A percentile compares a stretch with the other conserved stretches of the same genome.
Conservation (phyloP, 2,888 invertebrate species). For the Rhagonycha fulva region DNA sequence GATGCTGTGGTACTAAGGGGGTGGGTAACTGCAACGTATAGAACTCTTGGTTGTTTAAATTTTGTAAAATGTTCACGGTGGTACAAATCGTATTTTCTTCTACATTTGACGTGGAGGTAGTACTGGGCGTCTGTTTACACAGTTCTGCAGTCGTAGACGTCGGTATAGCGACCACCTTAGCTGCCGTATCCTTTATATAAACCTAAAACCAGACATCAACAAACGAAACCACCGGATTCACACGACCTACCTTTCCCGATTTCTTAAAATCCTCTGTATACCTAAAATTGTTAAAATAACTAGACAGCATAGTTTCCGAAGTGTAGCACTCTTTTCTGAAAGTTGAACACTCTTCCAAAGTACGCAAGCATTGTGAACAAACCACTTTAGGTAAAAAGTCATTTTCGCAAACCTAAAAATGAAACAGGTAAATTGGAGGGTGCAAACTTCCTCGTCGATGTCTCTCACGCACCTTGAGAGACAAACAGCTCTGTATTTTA, state of each 20-base stretch:
- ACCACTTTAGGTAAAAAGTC: conserved; percentile 73
- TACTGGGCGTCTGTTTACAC: conserved; percentile 25
- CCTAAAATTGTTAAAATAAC: conserved; percentile 65
- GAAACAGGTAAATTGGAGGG: conserved; percentile 1
- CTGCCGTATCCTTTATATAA: conserved; percentile 61
- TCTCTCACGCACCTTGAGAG: conserved; percentile 59
- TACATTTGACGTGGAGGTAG: conserved; percentile 1
- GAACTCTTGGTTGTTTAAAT: conserved; percentile 19
- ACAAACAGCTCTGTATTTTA: conserved; percentile 68
- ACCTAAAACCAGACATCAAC: conserved; percentile 47
- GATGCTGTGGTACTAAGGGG: conserved; percentile 7
- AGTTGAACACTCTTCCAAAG: conserved; percentile 64
- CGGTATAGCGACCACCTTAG: conserved; percentile 39
- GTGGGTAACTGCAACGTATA: conserved; percentile 43
- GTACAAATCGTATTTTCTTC: conserved; percentile 33
- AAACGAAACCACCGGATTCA: background rate
- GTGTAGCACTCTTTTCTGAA: conserved; percentile 68
- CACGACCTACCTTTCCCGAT: conserved; percentile 60
- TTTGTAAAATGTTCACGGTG: conserved; percentile 5
- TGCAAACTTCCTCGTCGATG: background rate
- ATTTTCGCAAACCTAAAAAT: conserved; percentile 64
- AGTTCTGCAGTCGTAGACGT: conserved; percentile 42
- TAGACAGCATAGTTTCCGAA: conserved; percentile 69
- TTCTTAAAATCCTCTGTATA: conserved; percentile 65
- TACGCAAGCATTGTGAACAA: conserved; percentile 66